A percentile compares a stretch with the other conserved stretches of the same genome.
Evolutionary conservation across 2,113 vertebrate species (phyloP).

Genomic region (Muntiacus muntjak): DNA sequence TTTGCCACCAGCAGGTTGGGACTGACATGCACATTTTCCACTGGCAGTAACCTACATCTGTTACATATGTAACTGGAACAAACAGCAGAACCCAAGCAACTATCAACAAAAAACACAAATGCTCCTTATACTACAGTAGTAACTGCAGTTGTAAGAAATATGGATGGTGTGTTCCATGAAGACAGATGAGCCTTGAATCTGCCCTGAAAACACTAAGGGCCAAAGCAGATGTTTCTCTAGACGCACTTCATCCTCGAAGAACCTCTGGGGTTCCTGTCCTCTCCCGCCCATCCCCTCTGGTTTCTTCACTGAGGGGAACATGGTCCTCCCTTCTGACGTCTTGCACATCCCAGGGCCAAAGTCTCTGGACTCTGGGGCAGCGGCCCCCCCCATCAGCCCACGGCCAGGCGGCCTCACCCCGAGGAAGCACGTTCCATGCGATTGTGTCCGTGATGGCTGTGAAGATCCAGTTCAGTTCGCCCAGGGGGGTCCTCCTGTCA

Average conservation of each 20-base stretch:
- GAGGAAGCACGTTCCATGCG: constrained; percentile 96
- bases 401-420: constrained; percentile 81
- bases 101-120: not conserved
- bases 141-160: not conserved
- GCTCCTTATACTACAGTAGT: not conserved
- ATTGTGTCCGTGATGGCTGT: constrained; percentile 99
- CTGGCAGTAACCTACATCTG: not conserved
- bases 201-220: rapidly evolving
- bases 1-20: not conserved
- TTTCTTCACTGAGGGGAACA: not conserved
- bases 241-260: rapidly evolving
- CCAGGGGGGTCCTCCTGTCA: constrained; percentile 95
- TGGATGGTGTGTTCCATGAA: rapidly evolving
- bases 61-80: not conserved
- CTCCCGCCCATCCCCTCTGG: not conserved
- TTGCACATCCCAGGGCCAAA: not conserved
- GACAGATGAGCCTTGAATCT: not conserved
- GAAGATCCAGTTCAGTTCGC: constrained; percentile 99
- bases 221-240: rapidly evolving
- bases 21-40: not conserved
- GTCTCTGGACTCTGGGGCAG: rapidly evolving
- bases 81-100: not conserved
- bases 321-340: rapidly evolving
- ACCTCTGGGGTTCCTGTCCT: not conserved
- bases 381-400: rapidly evolving